A percentile compares a stretch with the other conserved stretches of the same genome.
These are phyloP conservation scores for Bombus turneri DNA, from an alignment of 1,140 invertebrate species.

Conservation along the genomic window DNA sequence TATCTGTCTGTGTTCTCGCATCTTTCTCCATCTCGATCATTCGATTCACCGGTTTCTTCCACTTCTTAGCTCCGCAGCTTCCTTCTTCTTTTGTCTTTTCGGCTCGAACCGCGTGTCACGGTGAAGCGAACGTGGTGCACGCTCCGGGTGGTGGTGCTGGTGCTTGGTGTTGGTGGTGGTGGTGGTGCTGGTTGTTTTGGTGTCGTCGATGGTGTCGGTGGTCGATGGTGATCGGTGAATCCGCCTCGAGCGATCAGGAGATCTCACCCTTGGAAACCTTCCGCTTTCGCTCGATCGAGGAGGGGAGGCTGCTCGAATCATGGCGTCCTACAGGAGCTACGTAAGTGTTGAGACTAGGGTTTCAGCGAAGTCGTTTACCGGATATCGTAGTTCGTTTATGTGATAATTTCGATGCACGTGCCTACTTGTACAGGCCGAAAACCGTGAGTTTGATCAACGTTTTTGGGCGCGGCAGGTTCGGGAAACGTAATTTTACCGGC, in stretches of 20 bases:
- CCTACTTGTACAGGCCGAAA: background rate
- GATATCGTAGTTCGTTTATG: background rate
- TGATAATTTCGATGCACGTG: no score
- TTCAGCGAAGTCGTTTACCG: background rate
- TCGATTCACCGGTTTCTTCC: background rate
- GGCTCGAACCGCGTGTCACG: conserved; percentile 7
- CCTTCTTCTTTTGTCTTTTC: background rate
- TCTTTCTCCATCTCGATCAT: background rate
- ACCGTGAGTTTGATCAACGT: background rate
- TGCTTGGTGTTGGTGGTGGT: conserved; percentile 25
- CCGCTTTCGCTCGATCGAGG: conserved; percentile 12
- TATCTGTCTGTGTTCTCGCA: background rate
- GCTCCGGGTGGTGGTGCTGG: conserved; percentile 30
- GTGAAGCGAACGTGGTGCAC: conserved; percentile 34
- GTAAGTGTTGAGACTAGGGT: conserved; percentile 73
- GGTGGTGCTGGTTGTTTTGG: conserved; percentile 33
- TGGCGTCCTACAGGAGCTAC: conserved; percentile 80
- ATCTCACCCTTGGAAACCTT: conserved; percentile 25
- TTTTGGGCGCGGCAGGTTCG: background rate
- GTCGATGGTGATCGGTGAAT: conserved; percentile 52
- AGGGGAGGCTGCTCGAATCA: conserved; percentile 44
- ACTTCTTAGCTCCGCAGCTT: no score
- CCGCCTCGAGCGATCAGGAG: conserved; percentile 9
- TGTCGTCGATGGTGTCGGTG: conserved; percentile 47
- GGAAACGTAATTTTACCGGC: background rate